Conservation (phyloP, 2,113 vertebrate genomes). For the Daboia siamensis region DNA sequence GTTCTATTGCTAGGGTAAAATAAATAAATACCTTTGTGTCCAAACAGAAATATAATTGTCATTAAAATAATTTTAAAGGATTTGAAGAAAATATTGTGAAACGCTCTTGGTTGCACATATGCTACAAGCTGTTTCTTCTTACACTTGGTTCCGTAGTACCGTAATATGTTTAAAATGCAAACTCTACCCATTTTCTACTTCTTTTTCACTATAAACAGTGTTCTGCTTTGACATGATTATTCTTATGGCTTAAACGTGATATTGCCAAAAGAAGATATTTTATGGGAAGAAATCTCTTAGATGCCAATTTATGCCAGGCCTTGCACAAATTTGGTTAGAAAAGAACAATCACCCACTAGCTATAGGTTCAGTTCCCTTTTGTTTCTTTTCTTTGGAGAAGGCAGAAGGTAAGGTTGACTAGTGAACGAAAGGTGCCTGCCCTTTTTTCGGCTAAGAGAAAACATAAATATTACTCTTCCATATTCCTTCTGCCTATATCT, state of each 20-base stretch:
- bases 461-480: conserved; percentile 76
- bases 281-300: conserved; percentile 58
- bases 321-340: conserved; percentile 72
- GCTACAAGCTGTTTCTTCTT: conserved; percentile 84
- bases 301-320: conserved; percentile 71
- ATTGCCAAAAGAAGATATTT: conserved; percentile 72
- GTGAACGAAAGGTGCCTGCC: conserved; percentile 81
- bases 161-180: conserved; percentile 77
- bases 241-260: conserved; percentile 68
- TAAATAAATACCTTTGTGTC: conserved; percentile 84
- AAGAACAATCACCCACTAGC: conserved; percentile 60
- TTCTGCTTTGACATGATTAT: conserved; percentile 74
- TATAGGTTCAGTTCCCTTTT: conserved; percentile 71
- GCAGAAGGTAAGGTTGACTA: conserved; percentile 42
- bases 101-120: conserved; percentile 89
- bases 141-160: conserved; percentile 81
- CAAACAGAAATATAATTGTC: conserved; percentile 88
- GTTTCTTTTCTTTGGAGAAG: conserved; percentile 71
- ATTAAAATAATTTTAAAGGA: conserved; percentile 89
- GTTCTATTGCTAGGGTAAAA: conserved; percentile 99
- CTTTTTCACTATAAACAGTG: conserved; percentile 80
- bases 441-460: conserved; percentile 74
- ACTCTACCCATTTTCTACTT: conserved; percentile 77
- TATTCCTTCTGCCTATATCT: conserved; percentile 89
- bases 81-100: conserved; percentile 92